Evolutionary conservation across 2,113 vertebrate genomes (phyloP), one percentile per base, ranked within the genome.

Genomic region (Trogon melanurus): DNA sequence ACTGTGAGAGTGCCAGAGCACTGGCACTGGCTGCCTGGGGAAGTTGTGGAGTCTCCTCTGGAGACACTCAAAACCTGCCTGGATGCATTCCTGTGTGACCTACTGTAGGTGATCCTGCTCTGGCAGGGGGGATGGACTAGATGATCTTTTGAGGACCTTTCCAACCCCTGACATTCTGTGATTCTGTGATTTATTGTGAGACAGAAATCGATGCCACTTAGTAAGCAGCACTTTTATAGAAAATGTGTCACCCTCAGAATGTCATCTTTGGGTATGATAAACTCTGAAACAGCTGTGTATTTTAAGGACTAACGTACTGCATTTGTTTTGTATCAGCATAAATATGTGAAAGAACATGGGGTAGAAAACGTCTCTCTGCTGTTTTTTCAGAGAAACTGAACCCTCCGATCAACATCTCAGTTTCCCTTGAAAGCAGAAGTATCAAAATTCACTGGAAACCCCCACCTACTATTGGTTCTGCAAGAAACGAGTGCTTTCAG

Each of bases 331-430:
- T 9, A 26, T 69, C 17, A 71, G 9, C n/a, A n/a, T 41, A 45
- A 74, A 41, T 32, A 58, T 3, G 2, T 66, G 27, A 88, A 91
- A 75, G 29, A 67, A 4, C 26, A 26, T 23, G 30, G 79, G 10
- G 7, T 65, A 67, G 14, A 71, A 14, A 78, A 85, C 14, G 14
- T 85, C 38, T 53, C 25, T 66, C 30, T 84, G 60, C 32, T 69
- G 51, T 44, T 44, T 53, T 13, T 95, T 57, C 96, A 98, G 98
- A 98, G 87, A 97, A 97, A 65, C 45, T 98, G 62, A 96, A 96
- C 60, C 95, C 97, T 0, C 98, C 98, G 2, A 71, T 82, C 69
- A 97, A 97, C 1, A 3, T 98, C 32, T 94, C 95, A 5, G 38
- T 96, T 87, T 92, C 88, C 30, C 32, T 96, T 62, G 93, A 96